A percentile compares a stretch with the other conserved stretches of the same genome.
These are phyloP conservation scores for Ctenopoma multispine DNA, from an alignment of 2,797 vertebrate genomes.

Conservation along the genomic window DNA sequence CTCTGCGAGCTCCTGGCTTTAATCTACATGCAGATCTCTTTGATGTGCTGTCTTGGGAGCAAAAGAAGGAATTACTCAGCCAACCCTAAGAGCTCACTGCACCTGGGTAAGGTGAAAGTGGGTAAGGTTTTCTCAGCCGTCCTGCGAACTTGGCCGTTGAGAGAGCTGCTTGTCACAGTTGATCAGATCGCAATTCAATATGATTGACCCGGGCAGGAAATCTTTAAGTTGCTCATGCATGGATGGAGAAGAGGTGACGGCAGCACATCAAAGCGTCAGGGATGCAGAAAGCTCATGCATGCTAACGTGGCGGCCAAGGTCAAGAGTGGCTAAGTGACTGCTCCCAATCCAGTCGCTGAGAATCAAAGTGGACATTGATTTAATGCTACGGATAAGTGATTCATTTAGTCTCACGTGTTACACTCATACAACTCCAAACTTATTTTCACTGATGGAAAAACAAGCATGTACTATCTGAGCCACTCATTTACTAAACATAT, in stretches of 20 bases:
- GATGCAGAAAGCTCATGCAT: conserved; percentile 74
- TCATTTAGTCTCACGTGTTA: conserved; percentile 11
- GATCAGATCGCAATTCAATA: conserved; percentile 68
- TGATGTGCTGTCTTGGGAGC: conserved; percentile 53
- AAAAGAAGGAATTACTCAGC: conserved; percentile 54
- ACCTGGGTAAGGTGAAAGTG: conserved; percentile 60
- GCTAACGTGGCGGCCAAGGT: conserved; percentile 79
- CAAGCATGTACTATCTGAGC: neutral
- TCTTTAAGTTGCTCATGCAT: conserved; percentile 79
- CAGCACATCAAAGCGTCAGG: conserved; percentile 67
- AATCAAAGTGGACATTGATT: conserved; percentile 50
- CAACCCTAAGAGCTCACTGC: conserved; percentile 49
- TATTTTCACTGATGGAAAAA: neutral
- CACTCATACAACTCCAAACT: neutral
- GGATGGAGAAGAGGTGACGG: conserved; percentile 64
- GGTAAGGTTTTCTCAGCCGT: conserved; percentile 32
- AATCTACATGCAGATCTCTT: conserved; percentile 71
- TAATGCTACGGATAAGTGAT: conserved; percentile 37
- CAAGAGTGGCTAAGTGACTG: conserved; percentile 72
- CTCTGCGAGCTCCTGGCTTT: conserved; percentile 38
- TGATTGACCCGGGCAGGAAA: conserved; percentile 80
- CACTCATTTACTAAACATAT: neutral
- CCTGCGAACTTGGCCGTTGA: conserved; percentile 27
- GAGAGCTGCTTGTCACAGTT: conserved; percentile 71
- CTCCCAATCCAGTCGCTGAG: conserved; percentile 24